Evolutionary conservation across 1,140 invertebrate species (phyloP), one percentile per base, ranked within the genome.

Genomic region (Dermatophagoides farinae): DNA sequence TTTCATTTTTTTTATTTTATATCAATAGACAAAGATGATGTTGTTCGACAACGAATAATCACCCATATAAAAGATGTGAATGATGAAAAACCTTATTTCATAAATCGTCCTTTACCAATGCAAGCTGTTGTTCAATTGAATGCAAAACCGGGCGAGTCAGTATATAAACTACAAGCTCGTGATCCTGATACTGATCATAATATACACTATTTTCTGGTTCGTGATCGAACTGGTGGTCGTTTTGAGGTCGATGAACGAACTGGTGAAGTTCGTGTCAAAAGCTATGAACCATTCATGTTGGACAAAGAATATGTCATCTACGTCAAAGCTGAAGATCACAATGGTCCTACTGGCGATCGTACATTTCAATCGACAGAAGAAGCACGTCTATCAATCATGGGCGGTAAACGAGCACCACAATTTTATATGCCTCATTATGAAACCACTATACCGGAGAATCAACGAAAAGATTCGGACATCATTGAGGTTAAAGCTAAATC

Each of bases 251-350:
- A 91, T 67, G 86, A 90, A 71, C 75, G 88, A 51, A 91, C 88
- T 0, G 89, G 89, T 0, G 88, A 92, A 11, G 88, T 93, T n/a
- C 77, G 88, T 20, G 92, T 88, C 0, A 76, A 86, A 47, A 88
- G 88, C 44, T 87, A 81, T 0, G 88, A 91, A 69, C 81, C 87
- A 14, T 92, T 93, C 70, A 88, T 91, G 71, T 72, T 92, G 66
- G 89, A 93, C 71, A 91, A 91, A 85, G 89, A 93, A 69, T 93
- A 93, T 71, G 88, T 92, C 18, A 74, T 93, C 58, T 93, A 93
- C 70, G 88, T 93, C 14, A 91, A 91, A 74, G 88, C 89, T 0
- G 88, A 93, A 76, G 89, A 93, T 77, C 88, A 88, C 72, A 91
- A 88, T 70, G 88, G 88, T 22, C 79, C 87, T 55, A 80, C 88